A percentile compares a stretch with the other conserved stretches of the same genome.
phyloP scores from a whole-genome alignment of 2,113 vertebrate species.

The Paracyprichromis sp. region DNA sequence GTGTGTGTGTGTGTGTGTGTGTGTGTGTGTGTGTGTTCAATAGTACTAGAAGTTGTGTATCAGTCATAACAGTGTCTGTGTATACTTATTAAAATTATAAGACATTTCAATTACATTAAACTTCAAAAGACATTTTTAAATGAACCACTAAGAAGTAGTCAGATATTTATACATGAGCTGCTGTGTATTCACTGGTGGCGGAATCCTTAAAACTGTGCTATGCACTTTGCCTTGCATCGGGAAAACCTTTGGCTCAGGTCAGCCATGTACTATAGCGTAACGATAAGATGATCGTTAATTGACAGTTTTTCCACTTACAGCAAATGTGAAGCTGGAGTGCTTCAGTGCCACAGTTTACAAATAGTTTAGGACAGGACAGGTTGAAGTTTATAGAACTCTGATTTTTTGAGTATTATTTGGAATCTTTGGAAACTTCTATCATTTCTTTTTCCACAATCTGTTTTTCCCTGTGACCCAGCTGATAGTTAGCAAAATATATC shows the following conservation, averaged over 20 bases:
- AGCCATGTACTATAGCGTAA: neutral
- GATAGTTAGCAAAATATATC: neutral
- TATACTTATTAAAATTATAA: neutral
- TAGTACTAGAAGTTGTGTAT: neutral
- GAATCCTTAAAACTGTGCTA: neutral
- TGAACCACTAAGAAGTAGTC: neutral
- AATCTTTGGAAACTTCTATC: neutral
- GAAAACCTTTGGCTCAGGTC: neutral
- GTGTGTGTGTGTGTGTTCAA: neutral
- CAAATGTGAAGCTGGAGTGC: neutral
- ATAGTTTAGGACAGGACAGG: neutral
- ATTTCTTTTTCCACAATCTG: neutral
- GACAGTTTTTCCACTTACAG: neutral
- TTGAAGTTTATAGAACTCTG: neutral
- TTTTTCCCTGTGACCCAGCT: neutral
- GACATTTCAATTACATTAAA: neutral
- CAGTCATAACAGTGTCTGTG: neutral
- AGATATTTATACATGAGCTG: neutral
- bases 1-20: neutral
- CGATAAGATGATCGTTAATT: neutral
- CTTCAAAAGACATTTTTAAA: neutral
- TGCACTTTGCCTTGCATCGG: neutral
- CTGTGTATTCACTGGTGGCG: neutral
- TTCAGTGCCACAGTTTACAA: neutral
- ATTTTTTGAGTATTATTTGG: neutral